Evolutionary conservation across 92 coral and sea anemone genomes (phyloP), one percentile per base, ranked within the genome.

Genomic region (Porites cylindrica): DNA sequence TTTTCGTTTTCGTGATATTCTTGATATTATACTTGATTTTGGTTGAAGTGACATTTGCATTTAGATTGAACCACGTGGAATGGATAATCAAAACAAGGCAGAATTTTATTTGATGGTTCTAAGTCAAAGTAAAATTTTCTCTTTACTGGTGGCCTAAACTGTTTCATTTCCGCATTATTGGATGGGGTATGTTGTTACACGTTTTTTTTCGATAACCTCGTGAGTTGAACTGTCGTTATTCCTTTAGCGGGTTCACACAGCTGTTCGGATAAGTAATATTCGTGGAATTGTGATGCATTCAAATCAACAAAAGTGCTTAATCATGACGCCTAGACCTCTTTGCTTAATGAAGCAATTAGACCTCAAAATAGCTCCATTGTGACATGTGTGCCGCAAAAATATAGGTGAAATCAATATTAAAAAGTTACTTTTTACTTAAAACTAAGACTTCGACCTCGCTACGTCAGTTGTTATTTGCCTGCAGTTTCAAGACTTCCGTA

Each of bases 261-360:
- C 87, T 83, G 87, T 63, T 61, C 10, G 20, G 8, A 24, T 38
- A 59, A 13, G 73, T 2, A 65, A 83, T 83, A 74, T 83, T 83
- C 73, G 3, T n/a, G 63, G 54, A 20, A 62, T 65, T 74, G 80
- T 74, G 72, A 83, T 47, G n/a, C 21, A 59, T 21, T 26, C 71
- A 69, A 70, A 82, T 82, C 52, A 83, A 83, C 23, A 51, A 74
- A 72, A 63, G 77, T 20, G 8, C 11, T 59, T 71, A 69, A 77
- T 60, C 82, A 26, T n/a, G 19, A 80, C 84, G 75, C 84, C 66
- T 53, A 17, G 21, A 66, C 83, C 66, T 1, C 50, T 63, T 54
- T 65, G 13, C 54, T 82, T 54, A 82, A 82, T 82, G 77, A 58
- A 54, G 78, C 59, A 38, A 70, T 69, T 56, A 29, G 76, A 13